These are phyloP conservation scores for Calliopum simillimum DNA, from an alignment of 2,888 invertebrate species.

Conservation along the genomic window DNA sequence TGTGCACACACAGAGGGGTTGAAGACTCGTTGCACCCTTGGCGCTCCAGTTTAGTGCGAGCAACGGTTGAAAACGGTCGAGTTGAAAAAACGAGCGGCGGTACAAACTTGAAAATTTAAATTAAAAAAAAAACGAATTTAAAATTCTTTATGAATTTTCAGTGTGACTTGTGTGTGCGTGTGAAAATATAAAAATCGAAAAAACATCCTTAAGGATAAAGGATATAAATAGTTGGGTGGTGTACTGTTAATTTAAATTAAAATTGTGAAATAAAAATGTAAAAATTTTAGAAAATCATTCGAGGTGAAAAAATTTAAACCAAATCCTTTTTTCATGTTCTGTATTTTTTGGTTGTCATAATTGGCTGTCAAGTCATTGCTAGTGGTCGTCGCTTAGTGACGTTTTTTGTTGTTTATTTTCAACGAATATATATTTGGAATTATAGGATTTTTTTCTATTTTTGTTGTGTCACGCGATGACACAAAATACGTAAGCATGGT, in stretches of 20 bases:
- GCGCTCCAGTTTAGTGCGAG: conserved; percentile 67
- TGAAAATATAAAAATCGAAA: no score
- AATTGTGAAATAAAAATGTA: background rate
- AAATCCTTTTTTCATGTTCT: background rate
- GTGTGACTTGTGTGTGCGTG: background rate
- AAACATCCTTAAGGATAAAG: conserved; percentile 4
- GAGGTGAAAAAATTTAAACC: background rate
- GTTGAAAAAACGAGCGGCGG: conserved; percentile 54
- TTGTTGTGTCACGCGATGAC: conserved; percentile 23
- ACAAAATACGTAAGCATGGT: conserved; percentile 42
- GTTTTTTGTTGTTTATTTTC: conserved; percentile 11
- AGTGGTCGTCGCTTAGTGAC: conserved; percentile 38
- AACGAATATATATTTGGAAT: no score
- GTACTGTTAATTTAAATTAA: no score
- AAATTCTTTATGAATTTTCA: conserved; percentile 10
- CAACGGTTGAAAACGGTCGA: conserved; percentile 67
- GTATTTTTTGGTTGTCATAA: conserved; percentile 8
- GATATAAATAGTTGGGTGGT: background rate
- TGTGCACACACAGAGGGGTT: conserved; percentile 50
- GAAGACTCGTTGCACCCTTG: conserved; percentile 58
- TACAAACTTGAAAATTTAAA: background rate
- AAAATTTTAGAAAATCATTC: no score
- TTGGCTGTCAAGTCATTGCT: background rate
- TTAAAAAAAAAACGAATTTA: conserved; percentile 12
- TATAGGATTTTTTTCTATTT: background rate